Conservation (phyloP, 92 coral and sea anemone genomes). For the Zoanthus solanderi region DNA sequence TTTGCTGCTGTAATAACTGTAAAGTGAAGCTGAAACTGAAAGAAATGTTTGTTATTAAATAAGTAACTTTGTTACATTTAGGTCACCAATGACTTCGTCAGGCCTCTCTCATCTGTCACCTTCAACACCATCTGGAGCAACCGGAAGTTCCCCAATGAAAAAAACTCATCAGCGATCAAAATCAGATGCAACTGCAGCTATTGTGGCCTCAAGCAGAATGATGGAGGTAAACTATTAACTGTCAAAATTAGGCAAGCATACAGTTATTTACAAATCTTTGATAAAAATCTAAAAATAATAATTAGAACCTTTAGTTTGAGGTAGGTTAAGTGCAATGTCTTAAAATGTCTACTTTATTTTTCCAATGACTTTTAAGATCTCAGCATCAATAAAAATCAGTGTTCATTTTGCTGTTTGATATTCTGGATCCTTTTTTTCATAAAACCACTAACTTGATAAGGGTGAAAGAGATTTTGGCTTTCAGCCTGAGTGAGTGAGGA, state of each 20-base stretch:
- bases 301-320: background rate
- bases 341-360: too few relatives aligned
- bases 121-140: constrained; percentile 62
- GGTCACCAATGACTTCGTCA: constrained; percentile 81
- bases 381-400: too few relatives aligned
- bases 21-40: background rate
- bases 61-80: constrained; percentile 1
- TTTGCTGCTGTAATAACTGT: background rate
- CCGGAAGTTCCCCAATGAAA: constrained; percentile 70
- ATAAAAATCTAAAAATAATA: too few relatives aligned
- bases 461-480: too few relatives aligned
- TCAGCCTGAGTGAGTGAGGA: too few relatives aligned
- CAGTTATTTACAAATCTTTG: too few relatives aligned
- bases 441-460: too few relatives aligned
- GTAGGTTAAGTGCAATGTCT: too few relatives aligned
- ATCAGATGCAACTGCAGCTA: constrained; percentile 99
- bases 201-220: constrained; percentile 82
- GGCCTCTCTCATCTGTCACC: constrained; percentile 53
- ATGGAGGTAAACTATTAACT: constrained; percentile 72
- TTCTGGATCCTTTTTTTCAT: too few relatives aligned
- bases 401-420: too few relatives aligned
- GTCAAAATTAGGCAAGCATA: too few relatives aligned
- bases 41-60: background rate
- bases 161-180: constrained; percentile 94
- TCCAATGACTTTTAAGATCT: too few relatives aligned